Evolutionary conservation across 2,888 invertebrate species (phyloP).

Genomic region (Hofmannophila pseudospretella): DNA sequence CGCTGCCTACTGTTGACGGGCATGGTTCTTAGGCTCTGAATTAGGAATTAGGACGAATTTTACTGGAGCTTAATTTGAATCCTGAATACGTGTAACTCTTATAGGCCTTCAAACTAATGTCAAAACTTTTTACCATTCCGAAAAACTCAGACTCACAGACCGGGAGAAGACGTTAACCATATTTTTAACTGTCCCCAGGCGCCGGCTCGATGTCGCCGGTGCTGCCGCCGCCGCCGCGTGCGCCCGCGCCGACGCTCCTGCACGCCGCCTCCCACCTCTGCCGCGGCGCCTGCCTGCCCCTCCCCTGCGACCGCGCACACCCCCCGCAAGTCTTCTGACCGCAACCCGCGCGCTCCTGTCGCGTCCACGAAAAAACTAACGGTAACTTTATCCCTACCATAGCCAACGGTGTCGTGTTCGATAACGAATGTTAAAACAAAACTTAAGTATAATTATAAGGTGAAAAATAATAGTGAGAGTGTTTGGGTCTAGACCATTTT

Average conservation of each 20-base stretch:
- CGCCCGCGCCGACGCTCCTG: conserved; percentile 49
- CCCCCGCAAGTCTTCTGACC: conserved; percentile 54
- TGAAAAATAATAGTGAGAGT: conserved; percentile 2
- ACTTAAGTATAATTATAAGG: conserved; percentile 2
- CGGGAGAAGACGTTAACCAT: too few relatives aligned
- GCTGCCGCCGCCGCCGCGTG: conserved; percentile 49
- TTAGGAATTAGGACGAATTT: too few relatives aligned
- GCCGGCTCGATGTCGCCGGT: conserved; percentile 57
- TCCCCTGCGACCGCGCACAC: conserved; percentile 46
- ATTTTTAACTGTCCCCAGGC: too few relatives aligned
- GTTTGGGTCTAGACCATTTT: conserved; percentile 12
- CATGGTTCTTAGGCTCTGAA: too few relatives aligned
- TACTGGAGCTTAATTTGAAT: too few relatives aligned
- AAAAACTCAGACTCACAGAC: too few relatives aligned
- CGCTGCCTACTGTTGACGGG: too few relatives aligned
- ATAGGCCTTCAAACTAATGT: too few relatives aligned
- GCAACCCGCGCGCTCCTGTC: conserved; percentile 48
- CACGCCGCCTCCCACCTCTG: conserved; percentile 59
- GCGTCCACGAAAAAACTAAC: conserved; percentile 61
- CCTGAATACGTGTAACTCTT: too few relatives aligned
- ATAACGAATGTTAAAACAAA: conserved; percentile 19
- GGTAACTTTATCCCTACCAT: conserved; percentile 56
- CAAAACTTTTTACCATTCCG: too few relatives aligned
- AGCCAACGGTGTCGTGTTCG: conserved; percentile 56
- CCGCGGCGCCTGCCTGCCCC: conserved; percentile 52